Evolutionary conservation across 2,113 vertebrate species (phyloP).

Genomic region (Tursiops truncatus): DNA sequence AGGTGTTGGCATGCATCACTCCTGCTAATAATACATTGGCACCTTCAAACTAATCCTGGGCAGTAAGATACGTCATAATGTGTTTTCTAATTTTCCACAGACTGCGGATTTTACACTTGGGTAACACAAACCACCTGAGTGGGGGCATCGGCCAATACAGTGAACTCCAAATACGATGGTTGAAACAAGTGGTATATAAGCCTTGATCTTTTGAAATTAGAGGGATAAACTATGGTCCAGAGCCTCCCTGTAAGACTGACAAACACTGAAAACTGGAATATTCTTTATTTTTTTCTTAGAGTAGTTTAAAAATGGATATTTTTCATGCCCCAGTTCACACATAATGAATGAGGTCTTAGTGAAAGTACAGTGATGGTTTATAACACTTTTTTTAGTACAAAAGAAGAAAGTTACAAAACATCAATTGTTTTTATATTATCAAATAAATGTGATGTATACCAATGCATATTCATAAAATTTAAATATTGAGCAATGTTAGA

Average conservation of each 20-base stretch:
- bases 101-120: constrained; percentile 54
- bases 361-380: neutral
- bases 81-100: constrained; percentile 38
- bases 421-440: neutral
- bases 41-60: neutral
- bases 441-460: neutral
- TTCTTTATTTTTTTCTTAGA: neutral
- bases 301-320: neutral
- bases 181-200: neutral
- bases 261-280: neutral
- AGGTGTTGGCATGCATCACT: neutral
- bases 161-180: neutral
- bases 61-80: neutral
- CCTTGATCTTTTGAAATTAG: neutral
- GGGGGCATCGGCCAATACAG: neutral
- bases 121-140: neutral
- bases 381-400: neutral
- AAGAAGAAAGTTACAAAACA: neutral
- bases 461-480: neutral
- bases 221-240: neutral
- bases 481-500: neutral
- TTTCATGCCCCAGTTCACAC: neutral
- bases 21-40: constrained; percentile 1
- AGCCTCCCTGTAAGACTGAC: neutral
- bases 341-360: neutral